These are phyloP conservation scores for Mastigias papua DNA, from an alignment of 30 jellyfish, hydroid and myxozoan genomes.

Conservation along the genomic window DNA sequence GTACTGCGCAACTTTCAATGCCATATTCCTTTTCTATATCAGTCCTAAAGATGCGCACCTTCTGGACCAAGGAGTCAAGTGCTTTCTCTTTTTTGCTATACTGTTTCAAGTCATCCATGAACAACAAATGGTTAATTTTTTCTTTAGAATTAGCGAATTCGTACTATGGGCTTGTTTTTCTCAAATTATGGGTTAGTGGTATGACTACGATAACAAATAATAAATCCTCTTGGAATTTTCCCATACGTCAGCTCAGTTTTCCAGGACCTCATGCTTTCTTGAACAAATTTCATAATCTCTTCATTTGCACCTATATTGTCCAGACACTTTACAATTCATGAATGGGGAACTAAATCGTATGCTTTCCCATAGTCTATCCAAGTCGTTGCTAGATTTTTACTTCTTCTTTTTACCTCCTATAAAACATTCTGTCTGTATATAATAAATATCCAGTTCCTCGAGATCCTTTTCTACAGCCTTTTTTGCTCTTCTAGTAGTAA, in stretches of 20 bases:
- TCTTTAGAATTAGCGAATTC: constrained; percentile 13
- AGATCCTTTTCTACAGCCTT: constrained; percentile 35
- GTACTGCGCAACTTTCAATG: constrained; percentile 11
- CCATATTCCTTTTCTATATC: constrained; percentile 35
- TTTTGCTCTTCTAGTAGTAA: constrained; percentile 34
- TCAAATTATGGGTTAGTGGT: constrained; percentile 24
- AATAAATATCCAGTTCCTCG: constrained; percentile 28
- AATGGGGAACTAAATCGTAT: constrained; percentile 13
- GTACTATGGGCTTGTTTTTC: constrained; percentile 23
- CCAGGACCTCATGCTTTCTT: constrained; percentile 42
- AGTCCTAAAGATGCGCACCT: neutral
- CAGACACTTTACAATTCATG: constrained; percentile 19
- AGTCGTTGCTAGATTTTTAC: constrained; percentile 9
- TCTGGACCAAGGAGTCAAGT: neutral
- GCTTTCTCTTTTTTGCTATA: constrained; percentile 1
- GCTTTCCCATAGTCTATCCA: constrained; percentile 30
- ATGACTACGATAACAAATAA: constrained; percentile 14
- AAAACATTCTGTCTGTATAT: constrained; percentile 20
- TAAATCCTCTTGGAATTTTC: constrained; percentile 9
- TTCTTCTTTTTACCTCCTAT: constrained; percentile 29
- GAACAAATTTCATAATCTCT: constrained; percentile 31
- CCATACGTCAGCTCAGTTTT: constrained; percentile 39
- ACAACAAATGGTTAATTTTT: constrained; percentile 2
- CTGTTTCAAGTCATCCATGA: neutral
- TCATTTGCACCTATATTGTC: constrained; percentile 34